These are phyloP conservation scores for Lepisosteus osseus DNA, from an alignment of 2,113 vertebrate genomes.

Conservation along the genomic window DNA sequence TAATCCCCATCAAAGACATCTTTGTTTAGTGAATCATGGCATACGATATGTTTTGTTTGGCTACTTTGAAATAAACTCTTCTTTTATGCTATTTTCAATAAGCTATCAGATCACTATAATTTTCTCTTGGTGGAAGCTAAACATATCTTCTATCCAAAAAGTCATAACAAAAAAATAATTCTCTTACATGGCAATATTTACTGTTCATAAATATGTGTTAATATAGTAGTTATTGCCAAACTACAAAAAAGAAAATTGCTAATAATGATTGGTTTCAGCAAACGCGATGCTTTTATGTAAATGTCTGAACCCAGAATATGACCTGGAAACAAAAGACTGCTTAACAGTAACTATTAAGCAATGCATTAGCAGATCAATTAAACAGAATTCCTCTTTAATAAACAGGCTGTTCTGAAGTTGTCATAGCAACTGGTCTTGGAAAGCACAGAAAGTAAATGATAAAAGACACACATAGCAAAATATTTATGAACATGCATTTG, in stretches of 20 bases:
- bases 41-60: conserved; percentile 19
- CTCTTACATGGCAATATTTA: conserved; percentile 84
- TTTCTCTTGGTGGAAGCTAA: conserved; percentile 50
- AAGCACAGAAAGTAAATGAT: conserved; percentile 67
- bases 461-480: conserved; percentile 60
- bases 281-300: conserved; percentile 95
- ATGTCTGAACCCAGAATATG: conserved; percentile 85
- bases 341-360: conserved; percentile 86
- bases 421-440: conserved; percentile 76
- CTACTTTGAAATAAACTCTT: conserved; percentile 17
- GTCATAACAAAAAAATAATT: conserved; percentile 64
- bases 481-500: conserved; percentile 73
- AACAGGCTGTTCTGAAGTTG: conserved; percentile 70
- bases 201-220: conserved; percentile 77
- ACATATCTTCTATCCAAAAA: conserved; percentile 44
- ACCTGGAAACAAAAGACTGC: conserved; percentile 96
- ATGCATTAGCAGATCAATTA: conserved; percentile 99
- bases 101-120: conserved; percentile 52
- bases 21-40: conserved; percentile 31
- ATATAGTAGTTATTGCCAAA: conserved; percentile 79
- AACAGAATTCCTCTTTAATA: conserved; percentile 86
- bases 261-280: conserved; percentile 89
- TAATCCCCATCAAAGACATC: conserved; percentile 45
- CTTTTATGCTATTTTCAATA: conserved; percentile 17
- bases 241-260: conserved; percentile 83